These are phyloP conservation scores for Acanthurus tractus DNA, from an alignment of 2,797 vertebrate genomes.

Conservation along the genomic window DNA sequence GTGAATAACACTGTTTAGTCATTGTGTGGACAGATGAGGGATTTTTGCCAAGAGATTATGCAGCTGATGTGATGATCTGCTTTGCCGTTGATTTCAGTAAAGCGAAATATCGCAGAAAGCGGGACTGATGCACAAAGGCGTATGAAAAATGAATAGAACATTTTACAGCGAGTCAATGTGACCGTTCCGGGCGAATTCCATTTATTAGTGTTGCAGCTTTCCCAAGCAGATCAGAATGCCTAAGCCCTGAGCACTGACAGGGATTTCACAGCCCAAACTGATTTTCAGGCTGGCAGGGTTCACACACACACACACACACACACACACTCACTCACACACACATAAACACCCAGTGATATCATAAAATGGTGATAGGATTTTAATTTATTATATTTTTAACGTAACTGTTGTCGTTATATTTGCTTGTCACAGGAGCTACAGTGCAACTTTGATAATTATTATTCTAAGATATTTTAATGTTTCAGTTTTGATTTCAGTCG, in stretches of 20 bases:
- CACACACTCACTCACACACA: slow-evolving; percentile 9
- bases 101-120: slow-evolving; percentile 3
- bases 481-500: background rate
- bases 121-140: slow-evolving; percentile 27
- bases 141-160: slow-evolving; percentile 61
- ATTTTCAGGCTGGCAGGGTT: slow-evolving; percentile 71
- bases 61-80: background rate
- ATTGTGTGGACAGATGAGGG: background rate
- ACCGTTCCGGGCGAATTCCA: slow-evolving; percentile 72
- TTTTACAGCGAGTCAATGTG: slow-evolving; percentile 77
- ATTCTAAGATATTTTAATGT: slow-evolving; percentile 21
- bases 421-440: slow-evolving; percentile 5
- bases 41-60: slow-evolving; percentile 1
- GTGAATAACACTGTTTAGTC: background rate
- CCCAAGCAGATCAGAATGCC: slow-evolving; percentile 76
- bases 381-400: slow-evolving; percentile 2
- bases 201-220: slow-evolving; percentile 77
- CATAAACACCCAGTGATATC: slow-evolving; percentile 5
- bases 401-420: background rate
- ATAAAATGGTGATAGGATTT: slow-evolving; percentile 18
- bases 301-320: slow-evolving; percentile 27
- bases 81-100: slow-evolving; percentile 4
- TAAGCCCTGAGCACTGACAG: slow-evolving; percentile 74
- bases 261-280: slow-evolving; percentile 80
- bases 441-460: slow-evolving; percentile 17